phyloP scores from a whole-genome alignment of 2,888 invertebrate genomes.

The Luperina nickerlii region DNA sequence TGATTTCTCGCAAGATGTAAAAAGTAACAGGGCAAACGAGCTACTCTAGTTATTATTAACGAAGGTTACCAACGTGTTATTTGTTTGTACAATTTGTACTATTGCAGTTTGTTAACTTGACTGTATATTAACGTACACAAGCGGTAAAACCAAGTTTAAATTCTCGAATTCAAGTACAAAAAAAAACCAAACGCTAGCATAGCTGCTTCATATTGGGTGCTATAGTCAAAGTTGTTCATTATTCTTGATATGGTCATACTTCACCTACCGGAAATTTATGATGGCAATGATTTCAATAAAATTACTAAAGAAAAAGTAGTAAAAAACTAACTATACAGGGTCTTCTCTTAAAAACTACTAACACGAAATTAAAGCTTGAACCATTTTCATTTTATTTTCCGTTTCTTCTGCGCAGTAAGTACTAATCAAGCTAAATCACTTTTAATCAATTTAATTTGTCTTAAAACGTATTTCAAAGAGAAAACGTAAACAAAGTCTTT shows the following conservation, averaged over 20 bases:
- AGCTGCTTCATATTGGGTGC: neutral
- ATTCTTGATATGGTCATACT: conserved; percentile 2
- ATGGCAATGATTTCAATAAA: neutral
- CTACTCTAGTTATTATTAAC: conserved; percentile 18
- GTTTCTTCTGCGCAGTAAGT: neutral
- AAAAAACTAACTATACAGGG: neutral
- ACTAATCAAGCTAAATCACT: conserved; percentile 43
- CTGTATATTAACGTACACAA: neutral
- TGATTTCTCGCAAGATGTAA: conserved; percentile 40
- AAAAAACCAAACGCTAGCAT: neutral
- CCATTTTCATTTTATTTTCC: neutral
- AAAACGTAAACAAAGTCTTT: conserved; percentile 47
- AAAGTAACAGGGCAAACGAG: conserved; percentile 34
- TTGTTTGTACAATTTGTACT: conserved; percentile 13
- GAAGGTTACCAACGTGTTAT: conserved; percentile 26
- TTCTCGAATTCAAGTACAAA: neutral
- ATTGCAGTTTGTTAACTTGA: conserved; percentile 14
- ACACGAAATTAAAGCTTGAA: neutral
- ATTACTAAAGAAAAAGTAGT: neutral
- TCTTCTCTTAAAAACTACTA: neutral
- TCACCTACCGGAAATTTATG: neutral
- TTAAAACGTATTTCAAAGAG: conserved; percentile 41
- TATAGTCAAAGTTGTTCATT: neutral
- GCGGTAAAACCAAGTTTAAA: neutral
- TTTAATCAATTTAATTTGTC: conserved; percentile 37